Percentiles rank a stretch among this genome's conserved stretches.
These are phyloP conservation scores for Mamestra configurata DNA, from an alignment of 1,140 invertebrate species.

Conservation along the genomic window DNA sequence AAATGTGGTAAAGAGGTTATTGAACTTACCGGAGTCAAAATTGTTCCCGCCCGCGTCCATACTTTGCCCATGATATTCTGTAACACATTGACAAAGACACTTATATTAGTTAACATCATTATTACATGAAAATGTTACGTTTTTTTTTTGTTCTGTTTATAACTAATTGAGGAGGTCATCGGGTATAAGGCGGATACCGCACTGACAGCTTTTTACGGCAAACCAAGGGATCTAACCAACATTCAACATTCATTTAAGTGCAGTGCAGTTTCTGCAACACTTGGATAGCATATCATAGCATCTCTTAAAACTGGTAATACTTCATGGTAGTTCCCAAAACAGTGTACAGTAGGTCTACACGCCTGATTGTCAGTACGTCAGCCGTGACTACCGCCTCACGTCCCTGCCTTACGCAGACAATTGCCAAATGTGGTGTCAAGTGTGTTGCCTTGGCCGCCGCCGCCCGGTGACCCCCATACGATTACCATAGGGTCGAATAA, in stretches of 20 bases:
- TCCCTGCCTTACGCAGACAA: neutral
- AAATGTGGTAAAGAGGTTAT: neutral
- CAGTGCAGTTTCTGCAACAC: neutral
- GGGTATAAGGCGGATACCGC: neutral
- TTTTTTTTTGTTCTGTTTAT: constrained; percentile 1
- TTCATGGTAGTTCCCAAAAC: too few relatives aligned
- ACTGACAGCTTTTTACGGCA: neutral
- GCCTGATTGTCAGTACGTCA: too few relatives aligned
- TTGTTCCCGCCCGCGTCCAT: constrained; percentile 89
- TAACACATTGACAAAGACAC: constrained; percentile 65
- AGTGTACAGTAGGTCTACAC: neutral
- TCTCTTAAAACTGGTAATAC: neutral
- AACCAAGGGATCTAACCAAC: neutral
- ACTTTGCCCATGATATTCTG: constrained; percentile 90
- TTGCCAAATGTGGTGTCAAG: neutral
- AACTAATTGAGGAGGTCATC: neutral
- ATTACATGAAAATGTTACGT: neutral
- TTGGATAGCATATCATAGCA: too few relatives aligned
- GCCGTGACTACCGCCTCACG: neutral
- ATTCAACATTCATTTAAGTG: neutral
- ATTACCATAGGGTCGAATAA: constrained; percentile 34
- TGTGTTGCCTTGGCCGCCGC: constrained; percentile 18
- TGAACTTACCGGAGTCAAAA: constrained; percentile 89
- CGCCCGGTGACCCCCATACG: neutral
- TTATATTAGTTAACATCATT: constrained; percentile 25